Base-by-base conservation (phyloP, 2,888 invertebrate species). In the Beris chalybata region DNA sequence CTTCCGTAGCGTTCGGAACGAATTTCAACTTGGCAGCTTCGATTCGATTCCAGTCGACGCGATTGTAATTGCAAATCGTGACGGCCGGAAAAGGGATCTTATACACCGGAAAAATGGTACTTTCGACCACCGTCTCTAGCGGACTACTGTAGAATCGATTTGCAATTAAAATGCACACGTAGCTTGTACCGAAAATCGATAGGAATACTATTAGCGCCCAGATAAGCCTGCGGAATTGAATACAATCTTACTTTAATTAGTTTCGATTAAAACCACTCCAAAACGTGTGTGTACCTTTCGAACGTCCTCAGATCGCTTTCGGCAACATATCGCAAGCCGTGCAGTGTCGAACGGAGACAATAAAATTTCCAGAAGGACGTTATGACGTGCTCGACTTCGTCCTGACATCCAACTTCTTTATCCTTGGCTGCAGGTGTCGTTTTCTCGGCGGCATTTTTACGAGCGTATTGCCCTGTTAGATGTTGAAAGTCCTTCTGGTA, bases 31-130 rank as follows among this genome's bases (percentile, higher is more conserved):
- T 74, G 13, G 78, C 78, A 12, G 71, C 71, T 3, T 74, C 72
- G 56, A 79, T 67, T 52, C 72, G 76, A 32, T 67, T 69, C 79
- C 79, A 80, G 66, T 80, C 76, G 13, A 80, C 70, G 55, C 80
- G 78, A 71, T 78, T 77, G 31, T 74, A 71, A 48, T 76, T 74
- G 64, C 80, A 80, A 50, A 80, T 69, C 3, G 72, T 78, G 3
- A 80, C 74, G 2, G 80, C 78, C 5, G 80, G 80, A 69, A 77
- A 80, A 0, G 72, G 67, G 3, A 80, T 75, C 57, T 76, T 72
- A 61, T 76, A 76, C 0, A 80, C 76, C 0, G 80, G 78, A 71
- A 73, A 78, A 59, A 79, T 78, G 0, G 79, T 76, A 69, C 78
- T 74, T 55, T 79, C 77, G 32, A 80, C 77, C 2, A 79, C 78